phyloP scores from a whole-genome alignment of 2,797 vertebrate genomes.

The Australoheros facetus region DNA sequence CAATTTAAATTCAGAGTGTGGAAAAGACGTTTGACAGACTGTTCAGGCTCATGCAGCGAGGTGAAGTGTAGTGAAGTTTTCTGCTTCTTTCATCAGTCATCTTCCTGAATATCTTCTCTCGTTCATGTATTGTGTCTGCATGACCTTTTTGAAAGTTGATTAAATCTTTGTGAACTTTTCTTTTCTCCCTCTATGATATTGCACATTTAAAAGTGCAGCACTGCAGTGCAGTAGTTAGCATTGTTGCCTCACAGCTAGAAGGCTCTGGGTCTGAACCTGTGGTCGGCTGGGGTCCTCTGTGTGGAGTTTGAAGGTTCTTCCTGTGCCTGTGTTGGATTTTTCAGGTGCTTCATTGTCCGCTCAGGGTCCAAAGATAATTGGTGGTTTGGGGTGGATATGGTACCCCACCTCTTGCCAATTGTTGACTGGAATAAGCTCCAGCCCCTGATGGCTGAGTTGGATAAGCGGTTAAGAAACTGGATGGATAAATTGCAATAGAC shows the following conservation, averaged over 20 bases:
- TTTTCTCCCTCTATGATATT: rapidly evolving
- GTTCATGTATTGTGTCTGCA: background rate
- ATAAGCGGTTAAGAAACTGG: background rate
- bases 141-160: background rate
- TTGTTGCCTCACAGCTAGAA: background rate
- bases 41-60: background rate
- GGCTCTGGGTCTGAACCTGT: rapidly evolving
- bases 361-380: background rate
- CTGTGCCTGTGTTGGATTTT: background rate
- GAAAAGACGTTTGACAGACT: background rate
- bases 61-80: background rate
- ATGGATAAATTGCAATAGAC: background rate
- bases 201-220: background rate
- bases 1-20: slow-evolving; percentile 5
- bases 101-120: background rate
- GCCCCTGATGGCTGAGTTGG: background rate
- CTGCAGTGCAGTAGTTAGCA: background rate
- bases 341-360: background rate
- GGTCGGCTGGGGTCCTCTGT: background rate
- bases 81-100: background rate
- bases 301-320: background rate
- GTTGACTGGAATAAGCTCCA: background rate
- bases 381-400: background rate
- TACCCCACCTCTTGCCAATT: background rate
- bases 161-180: background rate